A percentile compares a stretch with the other conserved stretches of the same genome.
These are phyloP conservation scores for Noctua comes DNA, from an alignment of 2,888 invertebrate species.

Conservation along the genomic window DNA sequence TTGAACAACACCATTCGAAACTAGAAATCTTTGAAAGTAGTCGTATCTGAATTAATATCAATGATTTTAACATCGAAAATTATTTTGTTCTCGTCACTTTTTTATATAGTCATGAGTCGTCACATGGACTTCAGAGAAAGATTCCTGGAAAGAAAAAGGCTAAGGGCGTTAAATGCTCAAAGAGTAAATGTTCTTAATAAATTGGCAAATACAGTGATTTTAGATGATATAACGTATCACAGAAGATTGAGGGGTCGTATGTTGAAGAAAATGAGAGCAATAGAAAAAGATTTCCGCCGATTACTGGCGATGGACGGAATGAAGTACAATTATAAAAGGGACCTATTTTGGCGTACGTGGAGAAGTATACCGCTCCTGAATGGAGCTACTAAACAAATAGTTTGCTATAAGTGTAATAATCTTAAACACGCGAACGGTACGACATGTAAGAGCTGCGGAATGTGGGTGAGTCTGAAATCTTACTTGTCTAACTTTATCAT, in stretches of 20 bases:
- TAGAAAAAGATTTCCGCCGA: conserved; percentile 74
- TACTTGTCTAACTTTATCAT: neutral
- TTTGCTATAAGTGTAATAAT: conserved; percentile 77
- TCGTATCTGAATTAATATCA: conserved; percentile 21
- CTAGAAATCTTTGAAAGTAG: conserved; percentile 22
- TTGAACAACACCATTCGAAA: conserved; percentile 13
- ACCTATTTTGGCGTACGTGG: conserved; percentile 81
- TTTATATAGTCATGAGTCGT: conserved; percentile 6
- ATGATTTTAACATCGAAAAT: conserved; percentile 27
- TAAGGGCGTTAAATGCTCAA: conserved; percentile 55
- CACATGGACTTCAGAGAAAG: conserved; percentile 62
- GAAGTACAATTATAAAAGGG: conserved; percentile 78
- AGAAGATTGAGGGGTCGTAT: conserved; percentile 47
- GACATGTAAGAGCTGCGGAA: conserved; percentile 70
- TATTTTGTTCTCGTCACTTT: conserved; percentile 4
- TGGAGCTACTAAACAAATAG: conserved; percentile 62
- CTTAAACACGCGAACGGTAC: conserved; percentile 63
- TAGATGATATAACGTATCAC: conserved; percentile 73
- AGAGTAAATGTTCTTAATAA: conserved; percentile 47
- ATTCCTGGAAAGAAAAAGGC: conserved; percentile 64
- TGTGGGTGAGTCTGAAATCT: conserved; percentile 75
- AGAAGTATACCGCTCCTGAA: conserved; percentile 66
- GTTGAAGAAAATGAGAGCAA: conserved; percentile 49
- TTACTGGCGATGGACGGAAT: conserved; percentile 76
- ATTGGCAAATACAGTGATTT: conserved; percentile 65